Evolutionary conservation across 2,797 vertebrate genomes (phyloP).

Genomic region (Eulemur mongoz): DNA sequence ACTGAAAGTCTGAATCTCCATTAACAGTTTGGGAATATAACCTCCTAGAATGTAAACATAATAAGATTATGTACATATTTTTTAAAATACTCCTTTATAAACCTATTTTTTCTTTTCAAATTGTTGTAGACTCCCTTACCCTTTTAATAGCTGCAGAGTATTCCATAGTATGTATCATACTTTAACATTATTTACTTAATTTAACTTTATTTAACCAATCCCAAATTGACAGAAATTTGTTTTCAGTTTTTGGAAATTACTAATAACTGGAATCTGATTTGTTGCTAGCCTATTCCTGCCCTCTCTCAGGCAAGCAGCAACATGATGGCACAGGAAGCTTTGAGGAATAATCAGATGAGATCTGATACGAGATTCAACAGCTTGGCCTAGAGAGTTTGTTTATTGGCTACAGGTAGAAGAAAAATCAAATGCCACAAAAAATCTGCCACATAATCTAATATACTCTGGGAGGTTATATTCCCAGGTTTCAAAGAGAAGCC

Average conservation of each 20-base stretch:
- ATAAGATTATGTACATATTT: neutral
- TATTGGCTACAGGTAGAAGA: neutral
- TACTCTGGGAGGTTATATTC: neutral
- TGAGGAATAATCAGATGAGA: conserved; percentile 22
- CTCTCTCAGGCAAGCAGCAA: conserved; percentile 22
- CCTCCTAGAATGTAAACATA: neutral
- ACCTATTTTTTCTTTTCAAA: conserved; percentile 1
- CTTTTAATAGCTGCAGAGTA: conserved; percentile 9
- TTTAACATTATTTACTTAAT: conserved; percentile 23
- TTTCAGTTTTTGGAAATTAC: conserved; percentile 45
- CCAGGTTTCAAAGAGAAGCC: neutral
- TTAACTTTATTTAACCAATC: conserved; percentile 40
- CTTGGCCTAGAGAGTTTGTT: neutral
- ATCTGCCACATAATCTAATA: neutral
- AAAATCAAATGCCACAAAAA: conserved; percentile 27
- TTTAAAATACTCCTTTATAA: conserved; percentile 22
- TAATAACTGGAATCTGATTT: conserved; percentile 49
- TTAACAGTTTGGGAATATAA: conserved; percentile 41
- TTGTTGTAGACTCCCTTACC: neutral
- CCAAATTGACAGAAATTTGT: conserved; percentile 5
- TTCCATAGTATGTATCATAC: neutral
- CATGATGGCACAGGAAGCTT: neutral
- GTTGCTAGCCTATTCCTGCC: neutral
- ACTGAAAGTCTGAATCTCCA: conserved; percentile 41
- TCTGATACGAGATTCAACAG: neutral